Evolutionary conservation across 2,888 invertebrate species (phyloP), one percentile per base, ranked within the genome.

Genomic region (Drosophila atroscutellata): DNA sequence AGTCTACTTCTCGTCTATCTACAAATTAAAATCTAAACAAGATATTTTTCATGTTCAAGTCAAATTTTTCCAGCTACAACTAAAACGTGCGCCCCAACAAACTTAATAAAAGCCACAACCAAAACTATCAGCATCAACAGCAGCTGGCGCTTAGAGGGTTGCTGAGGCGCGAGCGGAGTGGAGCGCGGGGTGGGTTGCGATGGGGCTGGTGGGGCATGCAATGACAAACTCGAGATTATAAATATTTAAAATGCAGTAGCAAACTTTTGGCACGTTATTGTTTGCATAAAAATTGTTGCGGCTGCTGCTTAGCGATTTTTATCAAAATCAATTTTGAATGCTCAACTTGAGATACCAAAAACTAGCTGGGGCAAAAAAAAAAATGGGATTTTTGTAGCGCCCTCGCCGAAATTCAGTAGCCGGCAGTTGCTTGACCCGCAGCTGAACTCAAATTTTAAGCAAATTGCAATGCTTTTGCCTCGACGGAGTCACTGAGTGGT

Each of bases 11-110:
- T 86, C 77, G 85, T 81, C 80, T 92, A 91, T 91, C 91, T 85
- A 80, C 80, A 81, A 90, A 90, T 91, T 91, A 90, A 91, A 86
- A 91, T 92, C 91, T 91, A 90, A 90, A 92, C 91, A 91, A 92
- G 86, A 91, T 91, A 90, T 90, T 91, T 90, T 91, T 86, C 90
- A 90, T 91, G 88, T 86, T 89, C 77, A 81, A 79, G 82, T 80
- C 76, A 75, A 81, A 78, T 81, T 83, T 89, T 73, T 78, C 63
- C 72, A 64, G 66, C 80, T 83, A 91, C 91, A 91, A 90, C 90
- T 77, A 92, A 91, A 91, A 91, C 91, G 92, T 91, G 91, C 91
- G 84, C 89, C 72, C 84, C 73, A 80, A 80, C 82, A 81, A 83
- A 75, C 72, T 76, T 73, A 59, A 57, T 77, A 61, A 55, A 68